Evolutionary conservation across 2,797 vertebrate species (phyloP).

Genomic region (Hemitrygon akajei): DNA sequence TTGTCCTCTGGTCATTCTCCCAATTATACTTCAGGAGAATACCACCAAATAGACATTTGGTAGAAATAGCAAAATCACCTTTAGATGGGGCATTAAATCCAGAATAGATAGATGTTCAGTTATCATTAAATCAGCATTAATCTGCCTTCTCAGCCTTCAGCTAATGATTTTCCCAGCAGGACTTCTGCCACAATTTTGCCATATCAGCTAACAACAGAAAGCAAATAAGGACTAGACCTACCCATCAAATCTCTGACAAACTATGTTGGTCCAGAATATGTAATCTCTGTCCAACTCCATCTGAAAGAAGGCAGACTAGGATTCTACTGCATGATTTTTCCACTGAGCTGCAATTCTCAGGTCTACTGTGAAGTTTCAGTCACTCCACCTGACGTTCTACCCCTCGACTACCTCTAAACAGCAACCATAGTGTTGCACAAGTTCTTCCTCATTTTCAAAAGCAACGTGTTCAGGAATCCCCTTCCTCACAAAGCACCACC

Average conservation of each 20-base stretch:
- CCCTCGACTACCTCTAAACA: not conserved
- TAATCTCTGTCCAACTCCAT: not conserved
- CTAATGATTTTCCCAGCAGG: too few relatives aligned
- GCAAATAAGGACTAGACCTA: not conserved
- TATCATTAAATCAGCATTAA: too few relatives aligned
- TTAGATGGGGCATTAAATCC: too few relatives aligned
- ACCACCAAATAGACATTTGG: too few relatives aligned
- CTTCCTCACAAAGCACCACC: not conserved
- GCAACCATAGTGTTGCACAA: not conserved
- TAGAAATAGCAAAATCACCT: too few relatives aligned
- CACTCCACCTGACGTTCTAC: not conserved
- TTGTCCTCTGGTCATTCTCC: too few relatives aligned
- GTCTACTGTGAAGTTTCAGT: not conserved
- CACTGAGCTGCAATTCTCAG: not conserved
- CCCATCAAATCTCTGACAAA: not conserved
- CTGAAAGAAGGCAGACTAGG: not conserved
- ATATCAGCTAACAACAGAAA: not conserved
- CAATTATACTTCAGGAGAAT: too few relatives aligned
- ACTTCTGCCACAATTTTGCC: too few relatives aligned
- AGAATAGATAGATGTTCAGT: too few relatives aligned
- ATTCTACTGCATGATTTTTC: not conserved
- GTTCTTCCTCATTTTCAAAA: not conserved
- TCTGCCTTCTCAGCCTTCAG: too few relatives aligned
- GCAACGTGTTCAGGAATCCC: not conserved
- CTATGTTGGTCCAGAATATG: not conserved